These are phyloP conservation scores for Melieria omissa DNA, from an alignment of 2,888 invertebrate species.

Conservation along the genomic window DNA sequence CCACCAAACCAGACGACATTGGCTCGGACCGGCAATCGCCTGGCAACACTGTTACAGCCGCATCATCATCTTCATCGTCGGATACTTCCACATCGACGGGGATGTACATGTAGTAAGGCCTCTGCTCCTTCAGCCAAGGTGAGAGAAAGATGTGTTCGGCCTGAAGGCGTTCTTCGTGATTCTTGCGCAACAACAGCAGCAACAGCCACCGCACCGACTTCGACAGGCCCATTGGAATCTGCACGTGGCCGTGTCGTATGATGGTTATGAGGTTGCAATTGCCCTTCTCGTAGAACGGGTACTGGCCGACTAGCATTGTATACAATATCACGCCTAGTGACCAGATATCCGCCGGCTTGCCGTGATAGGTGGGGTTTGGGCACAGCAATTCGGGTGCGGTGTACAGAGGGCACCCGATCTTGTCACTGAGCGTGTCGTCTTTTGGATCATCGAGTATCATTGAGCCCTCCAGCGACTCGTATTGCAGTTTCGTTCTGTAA, in stretches of 20 bases:
- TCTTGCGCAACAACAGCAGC: conserved; percentile 57
- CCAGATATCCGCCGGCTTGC: conserved; percentile 66
- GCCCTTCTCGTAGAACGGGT: conserved; percentile 65
- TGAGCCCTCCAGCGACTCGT: conserved; percentile 64
- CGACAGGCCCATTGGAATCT: conserved; percentile 57
- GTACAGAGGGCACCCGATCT: conserved; percentile 65
- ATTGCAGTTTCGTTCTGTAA: conserved; percentile 64
- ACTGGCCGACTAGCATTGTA: conserved; percentile 65
- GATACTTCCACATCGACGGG: conserved; percentile 56
- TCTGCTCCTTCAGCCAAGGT: conserved; percentile 60
- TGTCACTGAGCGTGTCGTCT: conserved; percentile 62
- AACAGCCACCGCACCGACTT: conserved; percentile 60
- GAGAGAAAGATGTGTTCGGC: conserved; percentile 58
- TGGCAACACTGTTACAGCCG: not conserved
- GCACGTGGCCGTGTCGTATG: conserved; percentile 62
- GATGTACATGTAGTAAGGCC: conserved; percentile 59
- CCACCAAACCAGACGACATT: no score
- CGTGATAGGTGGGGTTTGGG: conserved; percentile 61
- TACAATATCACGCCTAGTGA: conserved; percentile 65
- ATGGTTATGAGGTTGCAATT: conserved; percentile 63
- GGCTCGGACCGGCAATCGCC: no score
- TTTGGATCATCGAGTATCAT: conserved; percentile 62
- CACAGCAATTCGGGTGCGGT: conserved; percentile 65
- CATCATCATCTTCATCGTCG: conserved; percentile 33
- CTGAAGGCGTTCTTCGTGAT: conserved; percentile 58